Conservation (phyloP, 1,140 invertebrate genomes). For the Samia ricini region DNA sequence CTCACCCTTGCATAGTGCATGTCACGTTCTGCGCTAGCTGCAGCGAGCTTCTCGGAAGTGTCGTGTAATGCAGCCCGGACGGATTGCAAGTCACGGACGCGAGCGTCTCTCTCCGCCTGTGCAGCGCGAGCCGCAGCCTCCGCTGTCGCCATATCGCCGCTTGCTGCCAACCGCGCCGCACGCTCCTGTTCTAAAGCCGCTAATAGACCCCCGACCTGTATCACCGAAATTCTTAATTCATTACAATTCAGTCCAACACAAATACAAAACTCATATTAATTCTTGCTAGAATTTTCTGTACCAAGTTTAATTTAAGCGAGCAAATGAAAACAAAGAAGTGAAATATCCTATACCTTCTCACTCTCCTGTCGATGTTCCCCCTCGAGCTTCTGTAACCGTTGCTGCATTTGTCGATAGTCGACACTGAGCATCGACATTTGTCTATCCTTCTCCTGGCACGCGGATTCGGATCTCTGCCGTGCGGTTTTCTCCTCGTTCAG, state of each 20-base stretch:
- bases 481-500: constrained; percentile 93
- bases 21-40: constrained; percentile 56
- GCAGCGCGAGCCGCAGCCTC: constrained; percentile 60
- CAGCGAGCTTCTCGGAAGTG: constrained; percentile 57
- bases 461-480: constrained; percentile 89
- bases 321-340: not conserved
- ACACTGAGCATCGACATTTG: constrained; percentile 96
- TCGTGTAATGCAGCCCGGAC: constrained; percentile 58
- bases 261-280: not conserved
- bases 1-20: constrained; percentile 60
- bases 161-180: constrained; percentile 75
- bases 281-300: not conserved
- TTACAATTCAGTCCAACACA: constrained; percentile 2
- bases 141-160: constrained; percentile 58
- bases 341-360: constrained; percentile 82
- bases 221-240: not conserved
- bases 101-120: constrained; percentile 55
- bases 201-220: constrained; percentile 83
- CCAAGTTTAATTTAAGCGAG: not conserved
- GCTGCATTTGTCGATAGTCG: constrained; percentile 94
- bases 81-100: constrained; percentile 48
- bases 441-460: constrained; percentile 93
- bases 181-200: constrained; percentile 94
- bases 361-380: constrained; percentile 92
- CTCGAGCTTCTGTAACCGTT: constrained; percentile 92